phyloP scores from a whole-genome alignment of 2,113 vertebrate genomes.

The Vidua chalybeata region DNA sequence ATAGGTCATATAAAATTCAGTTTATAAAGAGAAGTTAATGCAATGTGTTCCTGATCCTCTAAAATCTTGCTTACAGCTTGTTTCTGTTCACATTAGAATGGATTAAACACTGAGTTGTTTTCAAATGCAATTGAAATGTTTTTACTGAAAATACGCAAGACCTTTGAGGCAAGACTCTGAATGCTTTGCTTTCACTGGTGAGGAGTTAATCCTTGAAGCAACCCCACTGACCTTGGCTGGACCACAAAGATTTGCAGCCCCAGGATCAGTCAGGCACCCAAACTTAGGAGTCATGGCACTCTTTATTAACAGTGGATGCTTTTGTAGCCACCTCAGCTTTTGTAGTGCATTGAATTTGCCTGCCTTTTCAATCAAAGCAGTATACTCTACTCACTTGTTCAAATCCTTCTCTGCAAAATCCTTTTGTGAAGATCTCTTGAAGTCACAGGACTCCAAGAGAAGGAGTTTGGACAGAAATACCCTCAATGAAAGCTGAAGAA shows the following conservation, averaged over 20 bases:
- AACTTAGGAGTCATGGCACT: neutral
- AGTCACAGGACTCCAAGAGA: neutral
- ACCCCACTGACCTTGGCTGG: neutral
- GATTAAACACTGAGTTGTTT: neutral
- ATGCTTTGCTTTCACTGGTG: neutral
- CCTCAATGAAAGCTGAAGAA: neutral
- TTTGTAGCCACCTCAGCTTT: neutral
- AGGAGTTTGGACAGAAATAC: neutral
- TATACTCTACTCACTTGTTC: neutral
- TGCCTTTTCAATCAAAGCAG: neutral
- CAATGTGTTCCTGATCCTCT: neutral
- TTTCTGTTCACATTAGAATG: neutral
- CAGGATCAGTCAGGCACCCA: neutral
- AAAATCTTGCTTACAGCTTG: neutral
- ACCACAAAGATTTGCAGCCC: neutral
- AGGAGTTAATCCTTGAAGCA: neutral
- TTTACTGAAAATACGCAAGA: neutral
- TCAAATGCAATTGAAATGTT: neutral
- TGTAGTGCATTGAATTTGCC: neutral
- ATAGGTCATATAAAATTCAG: slow-evolving; percentile 36
- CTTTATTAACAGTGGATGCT: neutral
- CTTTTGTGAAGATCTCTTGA: neutral
- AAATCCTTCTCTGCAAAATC: neutral
- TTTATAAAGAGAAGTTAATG: slow-evolving; percentile 8
- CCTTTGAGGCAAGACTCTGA: neutral